Percentiles rank a stretch among this genome's conserved stretches.
Evolutionary conservation across 2,888 invertebrate species (phyloP).

Genomic region (Synanthedon myopaeformis): DNA sequence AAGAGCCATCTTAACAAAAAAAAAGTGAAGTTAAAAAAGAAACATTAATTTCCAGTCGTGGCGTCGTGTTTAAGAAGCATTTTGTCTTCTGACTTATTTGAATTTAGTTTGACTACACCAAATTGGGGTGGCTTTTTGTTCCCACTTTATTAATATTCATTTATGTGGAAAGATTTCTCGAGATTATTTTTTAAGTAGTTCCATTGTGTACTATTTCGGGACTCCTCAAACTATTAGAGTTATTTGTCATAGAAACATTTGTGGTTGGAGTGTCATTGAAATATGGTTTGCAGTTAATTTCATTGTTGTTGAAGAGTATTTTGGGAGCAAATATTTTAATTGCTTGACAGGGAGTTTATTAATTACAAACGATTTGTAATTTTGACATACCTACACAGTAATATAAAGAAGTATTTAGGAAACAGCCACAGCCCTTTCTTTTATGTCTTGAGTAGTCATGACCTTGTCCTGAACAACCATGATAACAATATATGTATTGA

Average conservation of each 20-base stretch:
- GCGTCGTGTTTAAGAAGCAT: slow-evolving; percentile 40
- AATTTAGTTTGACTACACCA: slow-evolving; percentile 16
- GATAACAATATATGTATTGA: too few relatives aligned
- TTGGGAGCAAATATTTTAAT: slow-evolving; percentile 10
- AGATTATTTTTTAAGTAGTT: slow-evolving; percentile 8
- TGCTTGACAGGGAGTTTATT: slow-evolving; percentile 7
- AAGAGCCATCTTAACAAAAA: slow-evolving; percentile 18
- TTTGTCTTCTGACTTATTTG: slow-evolving; percentile 40
- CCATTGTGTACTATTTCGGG: slow-evolving; percentile 46
- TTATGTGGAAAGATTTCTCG: slow-evolving; percentile 6
- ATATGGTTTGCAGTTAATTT: slow-evolving; percentile 39
- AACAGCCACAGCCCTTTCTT: too few relatives aligned
- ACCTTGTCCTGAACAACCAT: too few relatives aligned
- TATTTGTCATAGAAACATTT: slow-evolving; percentile 44
- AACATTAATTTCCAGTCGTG: slow-evolving; percentile 44
- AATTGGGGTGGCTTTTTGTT: slow-evolving; percentile 17
- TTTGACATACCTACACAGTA: not conserved
- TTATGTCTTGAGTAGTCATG: too few relatives aligned
- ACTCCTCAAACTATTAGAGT: slow-evolving; percentile 17
- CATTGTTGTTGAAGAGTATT: slow-evolving; percentile 13
- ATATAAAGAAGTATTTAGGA: too few relatives aligned
- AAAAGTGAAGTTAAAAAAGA: slow-evolving; percentile 23
- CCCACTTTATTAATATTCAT: slow-evolving; percentile 30
- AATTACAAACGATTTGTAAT: not conserved
- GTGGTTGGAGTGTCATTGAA: slow-evolving; percentile 32